Evolutionary conservation across 1,140 invertebrate genomes (phyloP), one percentile per base, ranked within the genome.

Genomic region (Drosophila bifasciata): DNA sequence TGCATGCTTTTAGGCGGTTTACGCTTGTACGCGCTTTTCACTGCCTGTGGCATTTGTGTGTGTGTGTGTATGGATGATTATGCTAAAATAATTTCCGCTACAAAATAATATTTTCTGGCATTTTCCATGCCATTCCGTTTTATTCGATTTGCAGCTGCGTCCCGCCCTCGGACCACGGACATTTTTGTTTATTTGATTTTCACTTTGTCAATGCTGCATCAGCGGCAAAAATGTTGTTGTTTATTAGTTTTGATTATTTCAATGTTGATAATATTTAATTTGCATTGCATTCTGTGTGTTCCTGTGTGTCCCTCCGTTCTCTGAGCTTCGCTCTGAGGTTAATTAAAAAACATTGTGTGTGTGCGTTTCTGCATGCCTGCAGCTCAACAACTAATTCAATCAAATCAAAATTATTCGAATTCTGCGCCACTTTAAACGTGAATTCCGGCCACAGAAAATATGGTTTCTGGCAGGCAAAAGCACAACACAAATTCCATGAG

Each of bases 21-120:
- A 46, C 36, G 48, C 46, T 44, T 32, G 15, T 7, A 23, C 41
- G 48, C 51, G n/a, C 25, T 44, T 23, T 41, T 13, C 17, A 11
- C 32, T 2, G 32, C 32, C 32, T 36, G 32, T 36, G 9, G 9
- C 64, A 28, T 15, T 32, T 16, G 39, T 36, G 11, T 3, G 8
- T 3, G 8, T 32, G 8, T 32, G 28, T 9, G 25, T 28, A 7
- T 32, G 3, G 28, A 32, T 71, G 64, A 78, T 81, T 79, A 81
- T 81, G 66, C 61, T 66, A 62, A 78, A 81, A 81, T 88, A 78
- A 81, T 86, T 83, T 86, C 70, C 78, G 83, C 59, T 55, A 57
- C 70, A 60, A 62, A 66, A 85, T 81, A 77, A 60, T 80, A 69
- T 74, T 76, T 64, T 72, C 36, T 25, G 52, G 39, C 57, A 63